A percentile compares a stretch with the other conserved stretches of the same genome.
phyloP scores from a whole-genome alignment of 1,140 invertebrate species.

The Palaemon carinicauda region DNA sequence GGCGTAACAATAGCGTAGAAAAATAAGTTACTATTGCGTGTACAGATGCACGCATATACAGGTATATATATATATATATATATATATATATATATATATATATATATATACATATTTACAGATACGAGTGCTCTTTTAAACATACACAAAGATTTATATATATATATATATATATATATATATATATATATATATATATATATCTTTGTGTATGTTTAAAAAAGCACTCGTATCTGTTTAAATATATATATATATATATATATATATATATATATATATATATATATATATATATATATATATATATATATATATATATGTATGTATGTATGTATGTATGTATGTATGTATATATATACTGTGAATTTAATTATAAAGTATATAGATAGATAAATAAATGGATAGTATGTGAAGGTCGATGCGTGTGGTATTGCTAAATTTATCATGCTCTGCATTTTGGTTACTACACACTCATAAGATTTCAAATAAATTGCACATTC shows the following conservation, averaged over 20 bases:
- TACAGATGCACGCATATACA: neutral
- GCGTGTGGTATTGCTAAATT: too few species aligned
- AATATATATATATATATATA: neutral
- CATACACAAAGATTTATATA: neutral
- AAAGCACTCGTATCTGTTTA: too few species aligned
- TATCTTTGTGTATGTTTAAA: neutral
- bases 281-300: slow-evolving; percentile 2
- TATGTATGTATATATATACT: too few species aligned
- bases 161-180: slow-evolving; percentile 2
- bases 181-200: slow-evolving; percentile 2
- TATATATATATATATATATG: neutral
- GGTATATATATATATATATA: neutral
- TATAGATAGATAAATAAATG: too few species aligned
- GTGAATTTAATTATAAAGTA: too few species aligned
- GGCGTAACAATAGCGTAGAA: too few species aligned
- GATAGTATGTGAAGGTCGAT: too few species aligned
- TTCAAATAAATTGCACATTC: too few species aligned
- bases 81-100: slow-evolving; percentile 2
- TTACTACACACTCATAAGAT: too few species aligned
- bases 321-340: too few species aligned
- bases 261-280: neutral
- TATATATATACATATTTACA: neutral
- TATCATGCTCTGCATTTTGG: too few species aligned
- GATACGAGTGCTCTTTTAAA: too few species aligned
- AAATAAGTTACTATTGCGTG: neutral